A percentile compares a stretch with the other conserved stretches of the same genome.
phyloP scores from a whole-genome alignment of 2,797 vertebrate species.

The Halcyon smyrnensis region DNA sequence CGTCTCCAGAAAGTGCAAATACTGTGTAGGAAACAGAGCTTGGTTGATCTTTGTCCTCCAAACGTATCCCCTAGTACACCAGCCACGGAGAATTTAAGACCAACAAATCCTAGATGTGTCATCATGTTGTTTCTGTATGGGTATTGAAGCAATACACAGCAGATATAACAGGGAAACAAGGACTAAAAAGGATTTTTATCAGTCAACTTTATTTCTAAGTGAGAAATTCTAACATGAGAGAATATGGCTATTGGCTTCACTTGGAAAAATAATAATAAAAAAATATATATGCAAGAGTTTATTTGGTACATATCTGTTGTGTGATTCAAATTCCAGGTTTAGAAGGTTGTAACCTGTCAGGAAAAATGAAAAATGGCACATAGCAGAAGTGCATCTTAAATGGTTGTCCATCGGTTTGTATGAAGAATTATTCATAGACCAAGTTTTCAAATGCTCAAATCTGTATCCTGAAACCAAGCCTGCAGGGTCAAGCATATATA shows the following conservation, averaged over 20 bases:
- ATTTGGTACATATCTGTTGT: background rate
- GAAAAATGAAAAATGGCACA: background rate
- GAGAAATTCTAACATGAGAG: background rate
- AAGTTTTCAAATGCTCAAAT: background rate
- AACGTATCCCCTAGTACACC: background rate
- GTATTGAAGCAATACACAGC: background rate
- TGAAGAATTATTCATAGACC: background rate
- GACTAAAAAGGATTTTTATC: background rate
- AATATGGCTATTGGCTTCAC: background rate
- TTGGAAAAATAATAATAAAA: background rate
- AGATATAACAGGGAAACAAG: background rate
- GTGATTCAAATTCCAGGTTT: background rate
- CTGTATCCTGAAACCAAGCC: background rate
- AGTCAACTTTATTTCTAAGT: background rate
- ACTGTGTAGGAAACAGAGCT: background rate
- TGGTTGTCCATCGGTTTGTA: fast-evolving
- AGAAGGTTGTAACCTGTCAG: background rate
- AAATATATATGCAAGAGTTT: background rate
- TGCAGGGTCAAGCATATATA: background rate
- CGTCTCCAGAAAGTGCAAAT: background rate
- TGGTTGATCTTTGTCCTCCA: background rate
- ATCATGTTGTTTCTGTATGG: background rate
- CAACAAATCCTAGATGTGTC: background rate
- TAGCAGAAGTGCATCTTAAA: background rate
- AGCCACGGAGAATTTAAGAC: background rate